Percentiles rank a stretch among this genome's conserved stretches.
Evolutionary conservation across 1,140 invertebrate species (phyloP).

Genomic region (Pachypsylla venusta): DNA sequence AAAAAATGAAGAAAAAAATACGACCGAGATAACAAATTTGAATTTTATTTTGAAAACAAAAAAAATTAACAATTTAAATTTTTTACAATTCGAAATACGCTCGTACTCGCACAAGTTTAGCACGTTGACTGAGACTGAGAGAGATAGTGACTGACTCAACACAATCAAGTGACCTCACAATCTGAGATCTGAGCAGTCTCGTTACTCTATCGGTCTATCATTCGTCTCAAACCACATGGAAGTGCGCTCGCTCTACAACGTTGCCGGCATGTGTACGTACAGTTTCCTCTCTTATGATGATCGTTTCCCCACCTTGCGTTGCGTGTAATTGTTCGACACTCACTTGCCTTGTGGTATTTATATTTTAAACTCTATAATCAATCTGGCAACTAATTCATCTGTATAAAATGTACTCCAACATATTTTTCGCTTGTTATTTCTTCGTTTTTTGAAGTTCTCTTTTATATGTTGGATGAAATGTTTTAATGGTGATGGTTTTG

Average conservation of each 20-base stretch:
- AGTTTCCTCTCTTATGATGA: neutral
- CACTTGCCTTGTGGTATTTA: conserved; percentile 1
- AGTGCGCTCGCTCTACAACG: neutral
- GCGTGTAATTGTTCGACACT: conserved; percentile 2
- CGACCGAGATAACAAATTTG: too few species aligned
- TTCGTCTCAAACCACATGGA: conserved; percentile 8
- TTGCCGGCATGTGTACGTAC: neutral
- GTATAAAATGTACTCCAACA: too few species aligned
- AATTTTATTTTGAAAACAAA: too few species aligned
- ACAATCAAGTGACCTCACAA: conserved; percentile 1
- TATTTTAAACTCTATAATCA: too few species aligned
- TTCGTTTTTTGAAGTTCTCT: too few species aligned
- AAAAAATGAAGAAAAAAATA: too few species aligned
- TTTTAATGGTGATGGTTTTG: too few species aligned
- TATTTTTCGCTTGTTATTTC: too few species aligned
- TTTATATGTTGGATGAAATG: too few species aligned
- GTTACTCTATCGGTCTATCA: conserved; percentile 9
- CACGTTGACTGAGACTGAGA: neutral
- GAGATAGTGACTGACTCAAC: neutral
- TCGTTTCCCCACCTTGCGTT: neutral
- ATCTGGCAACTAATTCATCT: too few species aligned
- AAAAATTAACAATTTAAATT: too few species aligned
- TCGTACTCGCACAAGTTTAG: neutral
- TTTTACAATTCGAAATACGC: neutral
- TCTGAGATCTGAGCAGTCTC: conserved; percentile 7